These are phyloP conservation scores for Papilio helenus DNA, from an alignment of 1,140 invertebrate species.

Conservation along the genomic window DNA sequence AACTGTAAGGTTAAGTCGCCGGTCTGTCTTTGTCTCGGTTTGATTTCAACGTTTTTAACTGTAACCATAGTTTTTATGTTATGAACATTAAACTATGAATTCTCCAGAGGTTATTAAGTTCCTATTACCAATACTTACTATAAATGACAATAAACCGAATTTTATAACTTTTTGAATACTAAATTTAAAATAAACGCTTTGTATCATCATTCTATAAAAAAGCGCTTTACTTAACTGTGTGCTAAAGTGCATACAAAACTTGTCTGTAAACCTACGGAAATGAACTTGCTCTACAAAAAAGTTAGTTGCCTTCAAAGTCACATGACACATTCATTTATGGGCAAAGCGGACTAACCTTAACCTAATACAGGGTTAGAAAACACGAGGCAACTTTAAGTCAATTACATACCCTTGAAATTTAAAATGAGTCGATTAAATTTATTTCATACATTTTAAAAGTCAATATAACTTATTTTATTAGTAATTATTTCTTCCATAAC, in stretches of 20 bases:
- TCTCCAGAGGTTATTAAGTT: neutral
- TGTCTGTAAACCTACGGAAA: slow-evolving; percentile 32
- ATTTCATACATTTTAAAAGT: neutral
- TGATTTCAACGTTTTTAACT: neutral
- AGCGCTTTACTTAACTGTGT: neutral
- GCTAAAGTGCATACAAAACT: slow-evolving; percentile 21
- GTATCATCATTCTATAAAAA: neutral
- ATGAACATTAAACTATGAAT: neutral
- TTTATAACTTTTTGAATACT: neutral
- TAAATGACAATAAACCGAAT: neutral
- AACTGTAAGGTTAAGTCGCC: slow-evolving; percentile 42
- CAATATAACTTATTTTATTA: neutral
- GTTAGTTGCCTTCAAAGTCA: slow-evolving; percentile 51
- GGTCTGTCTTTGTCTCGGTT: slow-evolving; percentile 30
- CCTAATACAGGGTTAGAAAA: slow-evolving; percentile 48
- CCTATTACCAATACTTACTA: neutral
- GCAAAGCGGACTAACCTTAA: slow-evolving; percentile 50
- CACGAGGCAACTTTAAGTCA: slow-evolving; percentile 52
- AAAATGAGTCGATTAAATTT: slow-evolving; percentile 15
- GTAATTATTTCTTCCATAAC: slow-evolving; percentile 14
- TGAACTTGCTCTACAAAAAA: slow-evolving; percentile 44
- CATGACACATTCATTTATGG: slow-evolving; percentile 51
- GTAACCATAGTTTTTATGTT: neutral
- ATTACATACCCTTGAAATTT: slow-evolving; percentile 55
- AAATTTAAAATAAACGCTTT: neutral